Conservation (phyloP, 2,888 invertebrate species). For the Odontomyia ornata region DNA sequence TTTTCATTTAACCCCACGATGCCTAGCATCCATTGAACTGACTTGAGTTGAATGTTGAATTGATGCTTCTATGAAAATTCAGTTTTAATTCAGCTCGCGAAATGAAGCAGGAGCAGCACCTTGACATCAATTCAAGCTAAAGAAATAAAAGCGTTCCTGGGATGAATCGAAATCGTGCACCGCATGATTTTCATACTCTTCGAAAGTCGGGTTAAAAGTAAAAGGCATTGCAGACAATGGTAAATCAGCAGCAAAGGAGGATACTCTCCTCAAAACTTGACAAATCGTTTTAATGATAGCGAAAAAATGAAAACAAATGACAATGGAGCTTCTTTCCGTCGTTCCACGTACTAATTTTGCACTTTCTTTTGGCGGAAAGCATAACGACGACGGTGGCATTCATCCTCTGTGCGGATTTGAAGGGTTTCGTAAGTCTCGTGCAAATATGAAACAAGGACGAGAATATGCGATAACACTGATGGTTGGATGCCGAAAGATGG, state of each 20-base stretch:
- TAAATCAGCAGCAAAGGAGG: not conserved
- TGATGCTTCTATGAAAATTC: not conserved
- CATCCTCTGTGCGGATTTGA: not conserved
- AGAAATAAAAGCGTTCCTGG: no score
- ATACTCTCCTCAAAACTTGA: conserved; percentile 6
- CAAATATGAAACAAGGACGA: not conserved
- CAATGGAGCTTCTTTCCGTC: not conserved
- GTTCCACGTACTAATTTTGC: conserved; percentile 3
- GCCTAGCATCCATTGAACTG: no score
- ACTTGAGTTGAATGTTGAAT: not conserved
- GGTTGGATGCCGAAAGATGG: conserved; percentile 7
- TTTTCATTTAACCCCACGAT: not conserved
- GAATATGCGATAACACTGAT: not conserved
- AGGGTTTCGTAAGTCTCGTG: not conserved
- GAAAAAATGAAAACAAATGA: conserved; percentile 32
- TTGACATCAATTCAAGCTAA: no score
- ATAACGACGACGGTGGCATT: not conserved
- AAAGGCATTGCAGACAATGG: not conserved
- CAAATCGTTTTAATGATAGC: conserved; percentile 32
- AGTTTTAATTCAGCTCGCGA: no score
- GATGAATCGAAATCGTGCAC: no score
- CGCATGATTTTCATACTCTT: no score
- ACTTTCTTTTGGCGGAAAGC: not conserved
- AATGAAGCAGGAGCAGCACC: not conserved
- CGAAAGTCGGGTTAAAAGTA: not conserved